Evolutionary conservation across 2,113 vertebrate species (phyloP).

Genomic region (Dipodomys stephensi): DNA sequence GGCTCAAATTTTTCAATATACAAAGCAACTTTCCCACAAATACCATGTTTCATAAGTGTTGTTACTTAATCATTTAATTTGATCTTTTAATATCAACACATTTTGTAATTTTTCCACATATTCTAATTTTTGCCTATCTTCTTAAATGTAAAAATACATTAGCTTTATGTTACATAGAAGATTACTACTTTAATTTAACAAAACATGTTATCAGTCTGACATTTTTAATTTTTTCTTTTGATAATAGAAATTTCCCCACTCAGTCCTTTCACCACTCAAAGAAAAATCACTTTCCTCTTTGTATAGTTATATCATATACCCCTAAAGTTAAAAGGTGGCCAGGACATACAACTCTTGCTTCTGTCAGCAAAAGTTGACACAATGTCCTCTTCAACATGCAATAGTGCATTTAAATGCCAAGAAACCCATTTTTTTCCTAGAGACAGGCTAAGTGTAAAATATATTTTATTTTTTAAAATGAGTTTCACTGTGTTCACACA

Average conservation of each 20-base stretch:
- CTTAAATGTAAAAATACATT: background rate
- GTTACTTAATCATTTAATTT: background rate
- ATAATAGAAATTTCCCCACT: background rate
- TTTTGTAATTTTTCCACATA: background rate
- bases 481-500: background rate
- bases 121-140: background rate
- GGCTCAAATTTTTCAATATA: background rate
- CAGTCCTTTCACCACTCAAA: background rate
- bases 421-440: background rate
- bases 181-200: background rate
- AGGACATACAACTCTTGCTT: background rate
- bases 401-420: constrained; percentile 7
- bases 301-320: background rate
- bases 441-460: background rate
- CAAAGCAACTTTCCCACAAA: background rate
- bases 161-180: background rate
- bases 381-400: background rate
- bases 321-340: background rate
- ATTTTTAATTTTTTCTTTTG: background rate
- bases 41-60: background rate
- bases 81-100: background rate
- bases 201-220: background rate
- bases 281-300: background rate
- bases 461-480: background rate
- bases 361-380: background rate